Evolutionary conservation across 1,140 invertebrate genomes (phyloP).

Genomic region (Heliconius congener): DNA sequence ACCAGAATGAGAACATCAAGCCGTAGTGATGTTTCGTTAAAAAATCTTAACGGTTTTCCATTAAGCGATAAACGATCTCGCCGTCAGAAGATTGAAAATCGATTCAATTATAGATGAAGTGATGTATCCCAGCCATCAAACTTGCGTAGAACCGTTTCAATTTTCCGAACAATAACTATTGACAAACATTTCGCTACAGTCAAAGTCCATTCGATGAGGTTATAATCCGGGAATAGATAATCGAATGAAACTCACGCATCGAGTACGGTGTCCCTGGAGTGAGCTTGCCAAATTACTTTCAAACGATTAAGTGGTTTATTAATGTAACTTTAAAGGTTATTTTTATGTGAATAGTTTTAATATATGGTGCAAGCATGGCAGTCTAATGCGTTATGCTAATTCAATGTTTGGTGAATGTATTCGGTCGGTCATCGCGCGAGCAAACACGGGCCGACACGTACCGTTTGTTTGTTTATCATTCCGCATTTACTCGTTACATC

Average conservation of each 20-base stretch:
- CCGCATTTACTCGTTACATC: slow-evolving; percentile 19
- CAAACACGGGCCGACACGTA: slow-evolving; percentile 42
- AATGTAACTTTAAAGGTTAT: neutral
- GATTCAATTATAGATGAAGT: slow-evolving; percentile 12
- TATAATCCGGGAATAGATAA: slow-evolving; percentile 38
- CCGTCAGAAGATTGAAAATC: slow-evolving; percentile 9
- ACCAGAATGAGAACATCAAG: neutral
- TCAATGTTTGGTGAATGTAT: slow-evolving; percentile 59
- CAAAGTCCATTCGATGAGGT: slow-evolving; percentile 43
- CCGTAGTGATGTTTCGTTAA: slow-evolving; percentile 11
- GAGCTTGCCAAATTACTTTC: neutral
- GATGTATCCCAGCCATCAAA: slow-evolving; percentile 7
- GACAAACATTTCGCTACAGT: slow-evolving; percentile 42
- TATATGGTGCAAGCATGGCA: slow-evolving; percentile 31
- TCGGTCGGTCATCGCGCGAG: slow-evolving; percentile 44
- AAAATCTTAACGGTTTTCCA: slow-evolving; percentile 12
- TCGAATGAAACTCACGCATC: slow-evolving; percentile 36
- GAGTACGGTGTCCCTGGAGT: neutral
- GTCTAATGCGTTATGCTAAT: slow-evolving; percentile 55
- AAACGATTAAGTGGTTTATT: slow-evolving; percentile 6
- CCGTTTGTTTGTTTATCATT: slow-evolving; percentile 41
- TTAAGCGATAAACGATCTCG: slow-evolving; percentile 7
- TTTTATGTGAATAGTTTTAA: slow-evolving; percentile 32
- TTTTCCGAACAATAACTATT: slow-evolving; percentile 44
- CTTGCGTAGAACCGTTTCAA: slow-evolving; percentile 35